Evolutionary conservation across 2,797 vertebrate genomes (phyloP).

Genomic region (Gouania willdenowi): DNA sequence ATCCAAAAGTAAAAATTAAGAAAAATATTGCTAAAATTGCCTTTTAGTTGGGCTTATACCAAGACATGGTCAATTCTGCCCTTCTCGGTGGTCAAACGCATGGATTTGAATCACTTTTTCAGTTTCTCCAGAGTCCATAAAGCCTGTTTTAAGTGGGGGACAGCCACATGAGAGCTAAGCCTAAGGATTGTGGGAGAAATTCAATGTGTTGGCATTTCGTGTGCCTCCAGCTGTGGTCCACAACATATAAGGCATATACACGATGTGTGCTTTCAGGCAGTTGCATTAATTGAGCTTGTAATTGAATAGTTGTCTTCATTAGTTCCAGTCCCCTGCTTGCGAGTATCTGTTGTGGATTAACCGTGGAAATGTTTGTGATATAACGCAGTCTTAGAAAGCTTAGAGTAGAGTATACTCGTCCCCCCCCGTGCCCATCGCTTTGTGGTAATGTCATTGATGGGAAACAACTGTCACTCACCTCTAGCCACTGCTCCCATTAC

Average conservation of each 20-base stretch:
- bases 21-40: constrained; percentile 22
- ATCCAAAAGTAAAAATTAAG: constrained; percentile 46
- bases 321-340: constrained; percentile 75
- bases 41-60: constrained; percentile 24
- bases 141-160: constrained; percentile 50
- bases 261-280: constrained; percentile 70
- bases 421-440: constrained; percentile 17
- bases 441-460: constrained; percentile 27
- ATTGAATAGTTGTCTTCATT: constrained; percentile 85
- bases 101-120: constrained; percentile 37
- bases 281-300: constrained; percentile 80
- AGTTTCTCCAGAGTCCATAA: constrained; percentile 46
- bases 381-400: constrained; percentile 42
- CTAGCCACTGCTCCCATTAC: constrained; percentile 47
- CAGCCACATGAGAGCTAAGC: constrained; percentile 54
- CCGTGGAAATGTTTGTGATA: constrained; percentile 57
- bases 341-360: constrained; percentile 67
- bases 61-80: constrained; percentile 31
- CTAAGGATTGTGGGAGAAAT: constrained; percentile 48
- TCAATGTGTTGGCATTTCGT: constrained; percentile 42
- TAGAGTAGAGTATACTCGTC: constrained; percentile 1
- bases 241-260: constrained; percentile 64
- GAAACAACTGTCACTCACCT: constrained; percentile 26
- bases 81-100: constrained; percentile 27
- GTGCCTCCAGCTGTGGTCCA: constrained; percentile 55